Conservation (phyloP, 2,797 vertebrate genomes). For the Psittacula derbiana region DNA sequence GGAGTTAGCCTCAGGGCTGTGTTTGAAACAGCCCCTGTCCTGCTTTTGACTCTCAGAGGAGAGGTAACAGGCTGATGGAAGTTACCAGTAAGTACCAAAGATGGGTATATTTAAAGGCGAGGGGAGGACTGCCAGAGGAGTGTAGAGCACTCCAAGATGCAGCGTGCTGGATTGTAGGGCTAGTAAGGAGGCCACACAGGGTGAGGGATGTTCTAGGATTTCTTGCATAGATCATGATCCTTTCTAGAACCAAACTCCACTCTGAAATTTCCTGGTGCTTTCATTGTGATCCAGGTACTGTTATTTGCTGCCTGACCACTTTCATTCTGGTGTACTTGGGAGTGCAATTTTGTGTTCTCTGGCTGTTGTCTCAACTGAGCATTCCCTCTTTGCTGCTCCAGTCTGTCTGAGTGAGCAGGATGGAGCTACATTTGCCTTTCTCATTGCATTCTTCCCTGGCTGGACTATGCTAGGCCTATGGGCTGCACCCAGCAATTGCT, state of each 20-base stretch:
- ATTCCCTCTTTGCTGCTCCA: background rate
- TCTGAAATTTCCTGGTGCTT: background rate
- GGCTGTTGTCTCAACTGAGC: background rate
- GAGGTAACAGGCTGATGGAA: background rate
- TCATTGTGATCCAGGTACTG: background rate
- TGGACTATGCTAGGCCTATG: background rate
- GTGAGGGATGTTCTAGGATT: background rate
- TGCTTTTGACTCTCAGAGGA: background rate
- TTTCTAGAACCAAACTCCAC: background rate
- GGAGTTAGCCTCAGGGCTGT: background rate
- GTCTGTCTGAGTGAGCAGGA: background rate
- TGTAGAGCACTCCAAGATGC: background rate
- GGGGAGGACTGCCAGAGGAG: background rate
- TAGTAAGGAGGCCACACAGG: background rate
- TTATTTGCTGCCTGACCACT: background rate
- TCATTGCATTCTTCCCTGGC: background rate
- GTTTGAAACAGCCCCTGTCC: background rate
- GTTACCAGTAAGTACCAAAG: background rate
- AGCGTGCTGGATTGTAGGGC: background rate
- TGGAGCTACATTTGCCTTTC: background rate
- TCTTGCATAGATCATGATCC: background rate
- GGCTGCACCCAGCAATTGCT: background rate
- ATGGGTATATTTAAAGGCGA: background rate
- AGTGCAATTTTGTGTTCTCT: background rate
- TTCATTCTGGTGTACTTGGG: background rate